Conservation (phyloP, 2,888 invertebrate species). For the Malacosoma neustria region DNA sequence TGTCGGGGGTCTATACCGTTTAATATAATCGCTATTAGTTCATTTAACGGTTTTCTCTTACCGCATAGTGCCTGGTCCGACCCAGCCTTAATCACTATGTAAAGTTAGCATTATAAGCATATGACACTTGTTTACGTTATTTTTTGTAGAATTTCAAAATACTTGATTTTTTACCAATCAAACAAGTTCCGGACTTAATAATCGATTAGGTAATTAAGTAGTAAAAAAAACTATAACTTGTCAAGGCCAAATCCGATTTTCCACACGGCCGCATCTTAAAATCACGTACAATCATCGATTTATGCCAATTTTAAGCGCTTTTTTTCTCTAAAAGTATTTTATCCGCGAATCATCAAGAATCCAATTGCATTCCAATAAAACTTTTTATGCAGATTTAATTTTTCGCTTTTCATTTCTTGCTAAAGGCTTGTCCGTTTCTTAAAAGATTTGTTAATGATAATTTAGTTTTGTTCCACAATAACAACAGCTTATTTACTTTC, state of each 20-base stretch:
- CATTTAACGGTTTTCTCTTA: no score
- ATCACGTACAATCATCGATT: background rate
- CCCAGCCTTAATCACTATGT: no score
- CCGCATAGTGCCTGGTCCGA: no score
- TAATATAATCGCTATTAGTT: no score
- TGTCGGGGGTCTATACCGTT: no score
- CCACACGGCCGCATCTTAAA: conserved; percentile 5
- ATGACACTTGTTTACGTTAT: no score
- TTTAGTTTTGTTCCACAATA: background rate
- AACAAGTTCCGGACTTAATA: background rate
- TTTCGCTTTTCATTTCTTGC: background rate
- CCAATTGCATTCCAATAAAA: background rate
- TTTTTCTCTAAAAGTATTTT: background rate
- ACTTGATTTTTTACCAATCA: no score
- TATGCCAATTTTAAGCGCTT: background rate
- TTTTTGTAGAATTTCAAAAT: no score
- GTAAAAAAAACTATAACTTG: background rate
- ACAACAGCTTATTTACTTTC: background rate
- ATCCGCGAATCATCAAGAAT: background rate
- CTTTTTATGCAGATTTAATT: background rate
- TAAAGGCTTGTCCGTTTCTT: background rate
- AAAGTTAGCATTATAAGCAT: no score
- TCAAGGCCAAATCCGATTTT: conserved; percentile 8
- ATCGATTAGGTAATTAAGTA: background rate
- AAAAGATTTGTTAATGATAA: background rate